These are phyloP conservation scores for Acanthiza pusilla DNA, from an alignment of 2,797 vertebrate species.

Conservation along the genomic window DNA sequence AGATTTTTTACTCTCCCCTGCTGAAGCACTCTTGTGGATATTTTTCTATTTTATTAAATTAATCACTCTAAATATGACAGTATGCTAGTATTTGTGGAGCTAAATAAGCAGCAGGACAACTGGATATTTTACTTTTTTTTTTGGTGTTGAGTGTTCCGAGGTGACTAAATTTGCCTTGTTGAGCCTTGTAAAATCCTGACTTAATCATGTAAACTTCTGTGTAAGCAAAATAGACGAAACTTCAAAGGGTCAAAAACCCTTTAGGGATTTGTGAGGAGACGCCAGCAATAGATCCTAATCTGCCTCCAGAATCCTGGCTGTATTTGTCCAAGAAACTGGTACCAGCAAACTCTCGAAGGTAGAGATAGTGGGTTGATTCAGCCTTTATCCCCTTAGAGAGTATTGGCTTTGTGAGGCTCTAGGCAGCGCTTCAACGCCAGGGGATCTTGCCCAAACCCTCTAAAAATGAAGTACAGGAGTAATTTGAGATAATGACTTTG, in stretches of 20 bases:
- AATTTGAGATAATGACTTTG: conserved; percentile 85
- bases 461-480: conserved; percentile 74
- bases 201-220: conserved; percentile 75
- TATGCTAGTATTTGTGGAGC: neutral
- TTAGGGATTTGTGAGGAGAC: conserved; percentile 68
- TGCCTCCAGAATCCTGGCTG: conserved; percentile 65
- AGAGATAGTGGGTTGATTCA: conserved; percentile 75
- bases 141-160: conserved; percentile 53
- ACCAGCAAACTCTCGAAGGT: conserved; percentile 70
- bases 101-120: conserved; percentile 27
- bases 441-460: conserved; percentile 71
- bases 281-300: conserved; percentile 74
- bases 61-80: neutral
- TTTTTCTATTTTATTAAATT: neutral
- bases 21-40: neutral
- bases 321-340: conserved; percentile 70
- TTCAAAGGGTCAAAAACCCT: conserved; percentile 76
- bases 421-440: conserved; percentile 67
- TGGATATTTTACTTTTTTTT: conserved; percentile 23
- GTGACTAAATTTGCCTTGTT: conserved; percentile 67
- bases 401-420: conserved; percentile 78
- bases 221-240: conserved; percentile 70
- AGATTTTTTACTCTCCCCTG: neutral
- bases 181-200: conserved; percentile 73
- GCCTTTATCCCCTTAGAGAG: conserved; percentile 77